phyloP scores from a whole-genome alignment of 2,888 invertebrate species.

The Amiota minor region DNA sequence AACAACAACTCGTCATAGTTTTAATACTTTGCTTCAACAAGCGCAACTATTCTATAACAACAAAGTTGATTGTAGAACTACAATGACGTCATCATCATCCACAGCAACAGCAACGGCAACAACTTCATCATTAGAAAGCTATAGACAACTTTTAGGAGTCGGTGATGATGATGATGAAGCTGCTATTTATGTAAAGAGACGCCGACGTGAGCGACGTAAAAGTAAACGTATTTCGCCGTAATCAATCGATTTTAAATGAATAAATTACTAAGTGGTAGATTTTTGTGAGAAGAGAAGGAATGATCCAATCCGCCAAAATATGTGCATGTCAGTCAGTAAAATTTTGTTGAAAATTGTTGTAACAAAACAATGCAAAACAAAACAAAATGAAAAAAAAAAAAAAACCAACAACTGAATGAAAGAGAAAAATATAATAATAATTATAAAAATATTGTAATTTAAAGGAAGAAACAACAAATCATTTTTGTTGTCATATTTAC shows the following conservation, averaged over 20 bases:
- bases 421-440: too few species aligned
- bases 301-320: too few species aligned
- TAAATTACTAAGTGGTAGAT: constrained; percentile 2
- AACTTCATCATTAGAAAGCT: background rate
- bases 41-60: constrained; percentile 1
- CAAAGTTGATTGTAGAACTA: background rate
- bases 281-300: too few species aligned
- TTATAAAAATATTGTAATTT: too few species aligned
- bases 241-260: constrained; percentile 1
- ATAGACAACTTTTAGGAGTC: background rate
- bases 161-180: background rate
- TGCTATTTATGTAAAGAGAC: background rate
- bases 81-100: constrained; percentile 42
- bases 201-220: constrained; percentile 7
- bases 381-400: too few species aligned
- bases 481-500: too few species aligned
- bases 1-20: background rate
- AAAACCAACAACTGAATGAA: too few species aligned
- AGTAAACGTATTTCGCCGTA: background rate
- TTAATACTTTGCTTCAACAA: background rate
- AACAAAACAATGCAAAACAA: too few species aligned
- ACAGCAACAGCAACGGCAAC: constrained; percentile 44
- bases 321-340: too few species aligned
- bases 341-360: too few species aligned
- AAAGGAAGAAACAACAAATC: too few species aligned